phyloP scores from a whole-genome alignment of 2,888 invertebrate species.

The Nomada flava region DNA sequence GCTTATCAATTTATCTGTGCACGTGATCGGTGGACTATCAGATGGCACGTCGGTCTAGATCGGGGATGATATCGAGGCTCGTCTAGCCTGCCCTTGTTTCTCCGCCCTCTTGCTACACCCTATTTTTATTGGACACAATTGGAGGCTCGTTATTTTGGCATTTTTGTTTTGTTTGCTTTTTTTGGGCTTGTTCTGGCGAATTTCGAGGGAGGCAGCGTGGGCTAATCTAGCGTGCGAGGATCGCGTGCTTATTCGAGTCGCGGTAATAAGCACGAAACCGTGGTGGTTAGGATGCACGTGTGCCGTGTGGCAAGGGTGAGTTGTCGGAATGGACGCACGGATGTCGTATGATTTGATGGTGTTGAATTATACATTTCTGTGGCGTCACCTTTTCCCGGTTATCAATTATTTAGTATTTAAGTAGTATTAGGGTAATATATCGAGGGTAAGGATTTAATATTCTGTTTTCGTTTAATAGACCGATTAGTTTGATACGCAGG shows the following conservation, averaged over 20 bases:
- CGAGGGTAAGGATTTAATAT: no score
- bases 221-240: constrained; percentile 46
- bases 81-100: constrained; percentile 14
- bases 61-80: constrained; percentile 47
- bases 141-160: background rate
- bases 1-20: constrained; percentile 67
- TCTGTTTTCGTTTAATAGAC: no score
- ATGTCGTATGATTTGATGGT: no score
- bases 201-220: constrained; percentile 31
- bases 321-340: no score
- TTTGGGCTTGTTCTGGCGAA: constrained; percentile 13
- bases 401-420: no score
- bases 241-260: constrained; percentile 59
- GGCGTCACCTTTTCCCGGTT: no score
- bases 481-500: no score
- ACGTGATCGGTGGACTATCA: constrained; percentile 60
- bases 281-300: no score
- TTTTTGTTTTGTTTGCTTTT: background rate
- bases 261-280: constrained; percentile 20
- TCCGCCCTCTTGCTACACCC: background rate
- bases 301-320: no score
- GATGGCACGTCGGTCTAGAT: constrained; percentile 62
- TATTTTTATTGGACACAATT: background rate
- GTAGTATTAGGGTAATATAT: no score
- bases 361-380: no score